A percentile compares a stretch with the other conserved stretches of the same genome.
These are phyloP conservation scores for Herpetotheres cachinnans DNA, from an alignment of 2,113 vertebrate species.

Conservation along the genomic window DNA sequence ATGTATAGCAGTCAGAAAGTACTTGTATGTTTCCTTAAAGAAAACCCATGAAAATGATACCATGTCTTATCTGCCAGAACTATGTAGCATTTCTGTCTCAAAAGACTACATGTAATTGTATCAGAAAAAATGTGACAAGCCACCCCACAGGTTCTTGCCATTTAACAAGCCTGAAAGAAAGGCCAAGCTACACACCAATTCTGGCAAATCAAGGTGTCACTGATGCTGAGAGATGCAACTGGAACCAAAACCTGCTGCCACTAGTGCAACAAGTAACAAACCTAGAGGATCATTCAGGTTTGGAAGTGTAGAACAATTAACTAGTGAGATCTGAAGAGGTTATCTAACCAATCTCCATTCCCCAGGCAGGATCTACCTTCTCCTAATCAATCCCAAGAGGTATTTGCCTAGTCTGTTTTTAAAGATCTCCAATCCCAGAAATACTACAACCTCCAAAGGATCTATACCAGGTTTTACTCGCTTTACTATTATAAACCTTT, in stretches of 20 bases:
- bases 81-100: not conserved
- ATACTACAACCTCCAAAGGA: not conserved
- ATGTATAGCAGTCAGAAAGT: not conserved
- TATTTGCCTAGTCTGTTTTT: not conserved
- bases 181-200: not conserved
- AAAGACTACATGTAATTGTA: not conserved
- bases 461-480: not conserved
- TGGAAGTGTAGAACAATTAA: not conserved
- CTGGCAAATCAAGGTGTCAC: not conserved
- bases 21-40: not conserved
- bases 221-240: not conserved
- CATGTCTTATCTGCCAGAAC: not conserved
- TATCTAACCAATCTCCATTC: not conserved
- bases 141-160: not conserved
- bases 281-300: not conserved
- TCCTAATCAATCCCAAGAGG: not conserved
- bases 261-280: not conserved
- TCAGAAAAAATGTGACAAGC: not conserved
- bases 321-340: not conserved
- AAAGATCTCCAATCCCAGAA: not conserved
- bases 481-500: not conserved
- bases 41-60: not conserved
- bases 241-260: not conserved
- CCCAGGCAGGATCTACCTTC: not conserved
- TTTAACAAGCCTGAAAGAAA: slow-evolving; percentile 15